phyloP scores from a whole-genome alignment of 2,797 vertebrate species.

The Synaphobranchus kaupii region DNA sequence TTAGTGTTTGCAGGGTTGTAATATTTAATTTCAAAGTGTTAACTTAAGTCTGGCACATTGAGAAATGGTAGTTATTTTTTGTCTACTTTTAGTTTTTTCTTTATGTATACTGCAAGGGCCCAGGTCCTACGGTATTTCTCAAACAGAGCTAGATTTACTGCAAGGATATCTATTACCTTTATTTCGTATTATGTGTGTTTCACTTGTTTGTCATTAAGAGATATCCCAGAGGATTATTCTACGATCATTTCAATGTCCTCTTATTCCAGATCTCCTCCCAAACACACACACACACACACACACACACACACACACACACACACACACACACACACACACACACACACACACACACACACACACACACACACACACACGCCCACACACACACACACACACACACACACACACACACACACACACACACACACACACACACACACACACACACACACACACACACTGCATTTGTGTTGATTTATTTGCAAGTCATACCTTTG shows the following conservation, averaged over 20 bases:
- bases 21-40: not conserved
- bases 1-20: not conserved
- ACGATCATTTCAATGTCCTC: not conserved
- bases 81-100: not conserved
- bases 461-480: constrained; percentile 6
- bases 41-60: not conserved
- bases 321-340: constrained; percentile 49
- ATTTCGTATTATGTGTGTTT: not conserved
- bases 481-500: not conserved
- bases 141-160: not conserved
- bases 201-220: not conserved
- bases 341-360: not conserved
- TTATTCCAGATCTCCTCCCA: not conserved
- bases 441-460: constrained; percentile 57
- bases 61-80: not conserved
- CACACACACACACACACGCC: not conserved
- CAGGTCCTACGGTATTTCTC: not conserved
- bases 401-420: not conserved
- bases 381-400: not conserved
- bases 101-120: not conserved
- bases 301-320: constrained; percentile 49
- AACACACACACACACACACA: not conserved
- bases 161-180: not conserved
- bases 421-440: constrained; percentile 44
- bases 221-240: not conserved